Evolutionary conservation across 2,113 vertebrate genomes (phyloP).

Genomic region (Glaucomys volans): DNA sequence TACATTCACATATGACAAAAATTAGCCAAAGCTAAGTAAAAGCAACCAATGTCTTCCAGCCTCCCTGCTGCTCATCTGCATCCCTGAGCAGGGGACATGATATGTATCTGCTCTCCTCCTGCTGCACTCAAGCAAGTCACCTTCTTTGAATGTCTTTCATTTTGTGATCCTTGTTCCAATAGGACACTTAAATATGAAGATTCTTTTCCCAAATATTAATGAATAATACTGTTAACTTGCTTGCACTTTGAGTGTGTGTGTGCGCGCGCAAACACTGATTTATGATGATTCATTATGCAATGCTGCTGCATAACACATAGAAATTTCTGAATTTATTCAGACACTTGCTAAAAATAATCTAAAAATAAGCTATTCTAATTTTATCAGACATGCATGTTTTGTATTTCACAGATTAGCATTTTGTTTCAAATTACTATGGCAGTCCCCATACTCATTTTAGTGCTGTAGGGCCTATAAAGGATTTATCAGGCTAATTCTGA

Average conservation of each 20-base stretch:
- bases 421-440: neutral
- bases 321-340: neutral
- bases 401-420: neutral
- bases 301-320: neutral
- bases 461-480: neutral
- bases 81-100: fast-evolving
- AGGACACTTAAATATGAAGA: neutral
- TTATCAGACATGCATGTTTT: neutral
- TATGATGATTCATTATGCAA: neutral
- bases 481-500: slow-evolving; percentile 12
- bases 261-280: neutral
- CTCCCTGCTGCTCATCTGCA: neutral
- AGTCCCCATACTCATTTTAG: neutral
- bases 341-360: neutral
- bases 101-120: fast-evolving
- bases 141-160: neutral
- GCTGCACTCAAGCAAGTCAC: fast-evolving
- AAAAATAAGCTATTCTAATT: neutral
- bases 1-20: neutral
- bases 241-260: neutral
- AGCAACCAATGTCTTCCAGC: neutral
- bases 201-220: neutral
- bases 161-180: neutral
- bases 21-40: neutral
- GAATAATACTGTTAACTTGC: neutral